phyloP scores from a whole-genome alignment of 2,113 vertebrate species.

The Anolis sagrei region DNA sequence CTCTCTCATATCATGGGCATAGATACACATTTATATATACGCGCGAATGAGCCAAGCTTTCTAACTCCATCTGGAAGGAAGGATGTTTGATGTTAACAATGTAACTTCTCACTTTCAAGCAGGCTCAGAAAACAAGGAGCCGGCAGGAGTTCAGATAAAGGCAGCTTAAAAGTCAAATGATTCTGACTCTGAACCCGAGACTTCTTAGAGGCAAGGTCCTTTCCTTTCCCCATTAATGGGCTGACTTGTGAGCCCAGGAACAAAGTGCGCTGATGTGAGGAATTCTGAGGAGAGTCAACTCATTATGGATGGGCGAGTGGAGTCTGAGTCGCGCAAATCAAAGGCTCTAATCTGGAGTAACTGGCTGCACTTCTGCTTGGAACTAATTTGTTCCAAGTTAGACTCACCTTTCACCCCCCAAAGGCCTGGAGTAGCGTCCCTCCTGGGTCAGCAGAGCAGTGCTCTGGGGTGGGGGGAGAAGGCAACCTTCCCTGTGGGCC shows the following conservation, averaged over 20 bases:
- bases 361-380: constrained; percentile 78
- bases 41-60: constrained; percentile 31
- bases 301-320: constrained; percentile 78
- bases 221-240: constrained; percentile 80
- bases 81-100: constrained; percentile 79
- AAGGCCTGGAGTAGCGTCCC: constrained; percentile 69
- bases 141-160: constrained; percentile 78
- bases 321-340: constrained; percentile 76
- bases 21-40: constrained; percentile 58
- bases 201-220: constrained; percentile 77
- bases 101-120: constrained; percentile 77
- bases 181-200: constrained; percentile 76
- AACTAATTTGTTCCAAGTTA: constrained; percentile 77
- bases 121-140: constrained; percentile 77
- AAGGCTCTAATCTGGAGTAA: constrained; percentile 78
- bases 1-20: constrained; percentile 63
- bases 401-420: constrained; percentile 73
- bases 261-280: constrained; percentile 78
- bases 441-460: constrained; percentile 64
- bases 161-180: constrained; percentile 79
- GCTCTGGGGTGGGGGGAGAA: constrained; percentile 60
- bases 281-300: constrained; percentile 78
- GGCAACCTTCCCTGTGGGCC: constrained; percentile 38
- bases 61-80: constrained; percentile 76
- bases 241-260: constrained; percentile 78